A percentile compares a stretch with the other conserved stretches of the same genome.
Evolutionary conservation across 2,888 invertebrate genomes (phyloP).

Genomic region (Incurvaria masculella): DNA sequence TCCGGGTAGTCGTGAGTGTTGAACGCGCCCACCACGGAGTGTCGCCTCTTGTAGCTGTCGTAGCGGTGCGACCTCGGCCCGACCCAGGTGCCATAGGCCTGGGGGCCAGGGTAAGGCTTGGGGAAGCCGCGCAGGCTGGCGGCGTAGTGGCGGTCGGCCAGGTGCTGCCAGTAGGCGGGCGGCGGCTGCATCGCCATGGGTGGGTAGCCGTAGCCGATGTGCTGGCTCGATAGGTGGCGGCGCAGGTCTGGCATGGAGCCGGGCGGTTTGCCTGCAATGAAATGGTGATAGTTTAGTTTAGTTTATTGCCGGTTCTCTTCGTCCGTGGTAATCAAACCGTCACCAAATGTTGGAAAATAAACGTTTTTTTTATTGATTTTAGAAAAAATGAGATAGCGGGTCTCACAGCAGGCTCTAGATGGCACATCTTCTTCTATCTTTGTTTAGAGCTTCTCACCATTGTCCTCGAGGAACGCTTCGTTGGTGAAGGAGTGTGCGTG

Average conservation of each 20-base stretch:
- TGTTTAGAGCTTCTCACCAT: constrained; percentile 29
- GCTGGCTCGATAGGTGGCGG: constrained; percentile 39
- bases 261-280: constrained; percentile 37
- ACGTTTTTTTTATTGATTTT: too few relatives aligned
- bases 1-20: constrained; percentile 38
- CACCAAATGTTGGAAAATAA: too few relatives aligned
- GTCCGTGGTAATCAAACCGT: too few relatives aligned
- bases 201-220: constrained; percentile 38
- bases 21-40: constrained; percentile 53
- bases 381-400: too few relatives aligned
- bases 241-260: constrained; percentile 53
- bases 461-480: constrained; percentile 44
- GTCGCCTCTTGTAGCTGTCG: constrained; percentile 53
- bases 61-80: constrained; percentile 45
- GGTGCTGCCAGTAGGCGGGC: constrained; percentile 47
- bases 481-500: constrained; percentile 41
- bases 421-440: too few relatives aligned
- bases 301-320: too few relatives aligned
- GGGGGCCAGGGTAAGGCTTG: constrained; percentile 30
- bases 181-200: constrained; percentile 39
- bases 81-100: constrained; percentile 47
- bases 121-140: constrained; percentile 43
- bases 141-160: constrained; percentile 42
- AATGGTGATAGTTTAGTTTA: too few relatives aligned
- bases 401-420: too few relatives aligned